phyloP scores from a whole-genome alignment of 2,888 invertebrate species.

The Eupeodes luniger region DNA sequence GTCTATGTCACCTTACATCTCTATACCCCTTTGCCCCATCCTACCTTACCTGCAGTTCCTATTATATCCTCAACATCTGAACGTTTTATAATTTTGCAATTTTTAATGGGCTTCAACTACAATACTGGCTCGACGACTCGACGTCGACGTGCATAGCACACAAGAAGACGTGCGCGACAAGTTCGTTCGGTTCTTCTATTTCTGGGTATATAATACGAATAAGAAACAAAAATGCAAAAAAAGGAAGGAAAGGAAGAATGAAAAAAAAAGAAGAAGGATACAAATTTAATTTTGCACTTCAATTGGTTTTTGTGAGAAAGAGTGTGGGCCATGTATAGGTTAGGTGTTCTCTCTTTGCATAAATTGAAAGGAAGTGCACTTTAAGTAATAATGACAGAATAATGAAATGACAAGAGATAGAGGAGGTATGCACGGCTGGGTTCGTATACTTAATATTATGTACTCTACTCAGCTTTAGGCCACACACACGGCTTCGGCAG shows the following conservation, averaged over 20 bases:
- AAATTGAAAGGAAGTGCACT: conserved; percentile 70
- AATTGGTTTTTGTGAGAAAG: conserved; percentile 37
- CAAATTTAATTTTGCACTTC: conserved; percentile 66
- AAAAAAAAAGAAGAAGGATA: conserved; percentile 21
- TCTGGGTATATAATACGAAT: neutral
- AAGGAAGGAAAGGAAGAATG: conserved; percentile 4
- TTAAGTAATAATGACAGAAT: conserved; percentile 57
- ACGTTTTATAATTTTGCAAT: conserved; percentile 32
- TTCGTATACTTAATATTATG: no score
- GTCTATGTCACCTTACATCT: neutral
- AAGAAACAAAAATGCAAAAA: no score
- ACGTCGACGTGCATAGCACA: neutral
- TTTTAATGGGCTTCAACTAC: conserved; percentile 38
- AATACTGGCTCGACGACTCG: no score
- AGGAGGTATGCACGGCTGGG: no score
- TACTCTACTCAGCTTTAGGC: neutral
- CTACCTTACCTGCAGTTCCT: no score
- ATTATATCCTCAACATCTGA: neutral
- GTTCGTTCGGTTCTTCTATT: conserved; percentile 27
- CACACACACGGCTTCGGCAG: neutral
- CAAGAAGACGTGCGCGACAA: conserved; percentile 56
- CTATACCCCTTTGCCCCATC: neutral
- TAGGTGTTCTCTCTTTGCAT: conserved; percentile 47
- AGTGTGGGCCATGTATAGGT: conserved; percentile 27
- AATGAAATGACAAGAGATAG: conserved; percentile 58